phyloP scores from a whole-genome alignment of 2,797 vertebrate species.

The Myotis vivesi region DNA sequence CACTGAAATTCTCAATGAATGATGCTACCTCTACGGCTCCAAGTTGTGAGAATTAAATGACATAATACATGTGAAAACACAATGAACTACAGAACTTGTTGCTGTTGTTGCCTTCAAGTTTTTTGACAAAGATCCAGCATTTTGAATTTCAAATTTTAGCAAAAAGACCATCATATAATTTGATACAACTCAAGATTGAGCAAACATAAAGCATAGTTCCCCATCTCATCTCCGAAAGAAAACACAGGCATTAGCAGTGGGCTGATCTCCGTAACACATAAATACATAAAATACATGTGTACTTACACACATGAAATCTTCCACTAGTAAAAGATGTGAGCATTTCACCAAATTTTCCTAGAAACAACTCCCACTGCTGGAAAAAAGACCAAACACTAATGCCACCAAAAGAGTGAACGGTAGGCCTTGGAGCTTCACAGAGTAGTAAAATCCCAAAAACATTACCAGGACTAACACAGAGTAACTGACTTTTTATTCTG shows the following conservation, averaged over 20 bases:
- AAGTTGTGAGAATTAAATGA: neutral
- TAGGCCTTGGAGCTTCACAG: neutral
- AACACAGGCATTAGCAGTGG: neutral
- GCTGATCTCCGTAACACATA: neutral
- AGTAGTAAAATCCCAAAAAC: neutral
- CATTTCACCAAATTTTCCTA: neutral
- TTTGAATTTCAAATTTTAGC: neutral
- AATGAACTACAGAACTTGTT: neutral
- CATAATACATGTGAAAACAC: neutral
- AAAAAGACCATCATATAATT: neutral
- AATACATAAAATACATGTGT: neutral
- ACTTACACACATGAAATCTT: neutral
- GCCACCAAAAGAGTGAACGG: neutral
- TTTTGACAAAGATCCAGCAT: neutral
- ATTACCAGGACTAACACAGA: neutral
- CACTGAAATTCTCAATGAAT: neutral
- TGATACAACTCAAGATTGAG: neutral
- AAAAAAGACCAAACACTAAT: neutral
- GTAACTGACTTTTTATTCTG: neutral
- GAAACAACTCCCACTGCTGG: neutral
- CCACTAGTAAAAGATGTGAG: neutral
- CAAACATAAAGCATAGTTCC: neutral
- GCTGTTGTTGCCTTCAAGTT: neutral
- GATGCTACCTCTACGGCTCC: neutral
- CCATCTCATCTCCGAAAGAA: neutral